Evolutionary conservation across 2,113 vertebrate species (phyloP).

Genomic region (Otus sunia): DNA sequence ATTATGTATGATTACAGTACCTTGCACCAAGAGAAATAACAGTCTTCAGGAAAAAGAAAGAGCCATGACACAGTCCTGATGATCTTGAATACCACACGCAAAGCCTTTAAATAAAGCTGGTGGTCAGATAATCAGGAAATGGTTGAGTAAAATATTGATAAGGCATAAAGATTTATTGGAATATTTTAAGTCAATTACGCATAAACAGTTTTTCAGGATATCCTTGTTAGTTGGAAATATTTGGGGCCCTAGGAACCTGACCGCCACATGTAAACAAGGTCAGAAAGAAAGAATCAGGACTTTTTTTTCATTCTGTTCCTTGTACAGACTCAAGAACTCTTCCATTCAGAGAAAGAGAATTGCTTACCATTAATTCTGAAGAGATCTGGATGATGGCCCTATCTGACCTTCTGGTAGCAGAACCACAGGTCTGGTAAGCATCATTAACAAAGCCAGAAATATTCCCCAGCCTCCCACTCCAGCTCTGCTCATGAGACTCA

Average conservation of each 20-base stretch:
- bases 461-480: neutral
- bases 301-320: neutral
- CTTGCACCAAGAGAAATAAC: neutral
- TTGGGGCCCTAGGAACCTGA: neutral
- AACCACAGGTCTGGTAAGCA: neutral
- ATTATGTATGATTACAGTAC: neutral
- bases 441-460: neutral
- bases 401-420: neutral
- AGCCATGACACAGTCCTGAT: neutral
- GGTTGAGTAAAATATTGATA: neutral
- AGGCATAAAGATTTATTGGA: neutral
- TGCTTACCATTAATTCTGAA: neutral
- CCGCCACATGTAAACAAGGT: neutral
- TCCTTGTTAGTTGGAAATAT: neutral
- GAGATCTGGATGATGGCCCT: neutral
- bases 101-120: neutral
- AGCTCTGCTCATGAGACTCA: neutral
- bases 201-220: neutral
- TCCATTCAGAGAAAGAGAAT: neutral
- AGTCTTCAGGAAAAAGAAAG: neutral
- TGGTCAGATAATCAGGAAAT: neutral
- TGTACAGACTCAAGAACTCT: neutral
- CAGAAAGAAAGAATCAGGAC: neutral
- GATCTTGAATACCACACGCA: neutral
- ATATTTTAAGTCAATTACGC: neutral